Evolutionary conservation across 2,888 invertebrate species (phyloP), one percentile per base, ranked within the genome.

Genomic region (Lycocerus yunnanus): DNA sequence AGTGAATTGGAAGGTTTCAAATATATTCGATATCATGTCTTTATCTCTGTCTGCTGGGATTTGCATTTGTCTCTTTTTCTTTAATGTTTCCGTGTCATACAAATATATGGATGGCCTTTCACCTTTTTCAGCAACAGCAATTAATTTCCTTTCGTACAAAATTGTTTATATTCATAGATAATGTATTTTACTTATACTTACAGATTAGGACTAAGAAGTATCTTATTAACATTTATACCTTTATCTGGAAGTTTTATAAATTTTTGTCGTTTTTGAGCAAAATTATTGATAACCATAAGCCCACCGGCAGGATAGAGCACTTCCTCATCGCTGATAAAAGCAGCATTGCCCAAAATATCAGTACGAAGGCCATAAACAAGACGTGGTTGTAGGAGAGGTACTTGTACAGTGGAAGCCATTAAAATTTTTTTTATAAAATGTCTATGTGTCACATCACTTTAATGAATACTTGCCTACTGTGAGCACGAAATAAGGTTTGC

Each of bases 241-340:
- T 92, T 93, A 68, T 93, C 92, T 58, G 91, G 89, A 18, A 94
- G 87, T 79, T 91, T 90, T 68, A 95, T 92, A 81, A 93, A 93
- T 82, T 91, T 91, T 84, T 96, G 95, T 78, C 91, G 92, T 83
- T 92, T 92, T 80, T 91, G 90, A 8, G 90, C 88, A 84, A 91
- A 91, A 84, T 95, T 93, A 81, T 96, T 94, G 75, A 95, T 88
- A 0, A 92, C 90, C 67, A 96, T 87, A 1, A 93, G 93, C 68
- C 93, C 92, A 69, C 95, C 95, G 24, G 93, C 93, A 0, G 95
- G 94, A 86, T 95, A 95, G 67, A 95, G 88, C 58, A 95, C 90
- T 83, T 95, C 95, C 20, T 93, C 91, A 83, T 93, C 94, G 15
- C 90, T 89, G 71, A 93, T 87, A 82, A 92, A 95, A 83, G 93